Conservation (phyloP, 2,113 vertebrate species). For the Rhea americana region DNA sequence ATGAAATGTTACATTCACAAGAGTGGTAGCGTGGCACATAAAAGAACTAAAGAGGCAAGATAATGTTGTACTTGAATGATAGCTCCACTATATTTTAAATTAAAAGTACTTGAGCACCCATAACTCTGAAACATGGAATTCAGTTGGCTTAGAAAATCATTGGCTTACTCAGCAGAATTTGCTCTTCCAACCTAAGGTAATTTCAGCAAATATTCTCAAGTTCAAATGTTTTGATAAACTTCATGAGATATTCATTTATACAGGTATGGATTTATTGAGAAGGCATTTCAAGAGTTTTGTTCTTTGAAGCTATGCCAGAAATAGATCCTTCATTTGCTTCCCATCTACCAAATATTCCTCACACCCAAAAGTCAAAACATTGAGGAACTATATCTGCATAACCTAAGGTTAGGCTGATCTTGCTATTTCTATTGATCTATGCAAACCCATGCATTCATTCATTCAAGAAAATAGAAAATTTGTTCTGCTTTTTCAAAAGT, state of each 20-base stretch:
- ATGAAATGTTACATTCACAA: background rate
- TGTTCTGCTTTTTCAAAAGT: background rate
- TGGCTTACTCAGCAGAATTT: background rate
- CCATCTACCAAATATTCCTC: background rate
- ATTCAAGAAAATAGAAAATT: background rate
- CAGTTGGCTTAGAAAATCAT: background rate
- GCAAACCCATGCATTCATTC: background rate
- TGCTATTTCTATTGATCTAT: background rate
- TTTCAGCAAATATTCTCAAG: background rate
- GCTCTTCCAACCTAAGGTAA: background rate
- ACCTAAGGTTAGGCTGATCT: background rate
- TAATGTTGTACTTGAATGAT: background rate
- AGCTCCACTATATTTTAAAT: background rate
- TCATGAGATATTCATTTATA: background rate
- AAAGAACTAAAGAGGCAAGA: background rate
- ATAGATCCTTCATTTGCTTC: background rate
- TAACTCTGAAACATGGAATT: background rate
- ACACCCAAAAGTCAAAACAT: background rate
- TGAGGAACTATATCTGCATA: background rate
- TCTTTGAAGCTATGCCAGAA: background rate
- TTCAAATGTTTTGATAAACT: background rate
- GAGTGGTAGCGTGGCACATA: background rate
- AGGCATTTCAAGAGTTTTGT: slow-evolving; percentile 8
- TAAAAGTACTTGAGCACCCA: background rate
- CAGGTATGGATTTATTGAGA: background rate